phyloP scores from a whole-genome alignment of 2,113 vertebrate species.

The Mionectes macconnelli region DNA sequence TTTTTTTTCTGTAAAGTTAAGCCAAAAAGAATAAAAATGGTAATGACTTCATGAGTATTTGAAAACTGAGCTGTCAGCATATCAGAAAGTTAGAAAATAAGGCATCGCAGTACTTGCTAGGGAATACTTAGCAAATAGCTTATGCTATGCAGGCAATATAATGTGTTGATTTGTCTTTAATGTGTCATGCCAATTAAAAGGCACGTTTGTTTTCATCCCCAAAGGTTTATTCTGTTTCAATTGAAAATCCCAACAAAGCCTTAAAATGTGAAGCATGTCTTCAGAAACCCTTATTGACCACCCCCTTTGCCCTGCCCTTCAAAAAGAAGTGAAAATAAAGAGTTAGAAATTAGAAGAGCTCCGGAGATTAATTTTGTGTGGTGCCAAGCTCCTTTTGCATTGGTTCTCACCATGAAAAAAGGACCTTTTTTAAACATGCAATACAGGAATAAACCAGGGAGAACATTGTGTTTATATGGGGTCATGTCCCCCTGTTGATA shows the following conservation, averaged over 20 bases:
- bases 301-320: background rate
- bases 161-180: background rate
- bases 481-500: background rate
- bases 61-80: background rate
- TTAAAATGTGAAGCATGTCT: background rate
- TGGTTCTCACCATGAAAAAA: background rate
- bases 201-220: background rate
- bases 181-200: background rate
- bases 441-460: background rate
- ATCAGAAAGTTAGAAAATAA: background rate
- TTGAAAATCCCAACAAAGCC: background rate
- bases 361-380: background rate
- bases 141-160: background rate
- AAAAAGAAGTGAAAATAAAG: background rate
- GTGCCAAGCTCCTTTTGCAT: background rate
- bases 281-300: background rate
- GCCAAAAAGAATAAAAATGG: background rate
- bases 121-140: background rate
- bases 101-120: background rate
- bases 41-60: background rate
- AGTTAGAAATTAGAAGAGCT: background rate
- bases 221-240: background rate
- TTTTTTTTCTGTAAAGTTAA: background rate
- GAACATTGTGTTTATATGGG: background rate
- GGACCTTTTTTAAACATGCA: rapidly evolving